Percentiles rank a stretch among this genome's conserved stretches.
Conservation (phyloP, 2,888 invertebrate species). For the Autographa pulchrina region DNA sequence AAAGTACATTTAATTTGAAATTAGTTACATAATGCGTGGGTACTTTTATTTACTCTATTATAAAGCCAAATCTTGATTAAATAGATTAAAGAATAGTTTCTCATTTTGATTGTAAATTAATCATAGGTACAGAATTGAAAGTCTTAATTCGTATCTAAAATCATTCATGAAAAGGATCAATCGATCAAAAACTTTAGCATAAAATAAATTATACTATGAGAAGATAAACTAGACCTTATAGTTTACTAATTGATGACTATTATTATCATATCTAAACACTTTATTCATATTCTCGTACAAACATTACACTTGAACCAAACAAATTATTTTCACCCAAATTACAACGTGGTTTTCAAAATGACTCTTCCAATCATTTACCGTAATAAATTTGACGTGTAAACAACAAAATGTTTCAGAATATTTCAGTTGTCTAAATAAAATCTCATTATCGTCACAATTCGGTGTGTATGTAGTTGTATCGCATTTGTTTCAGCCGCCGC, state of each 20-base stretch:
- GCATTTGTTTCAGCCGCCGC: slow-evolving; percentile 59
- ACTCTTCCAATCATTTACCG: neutral
- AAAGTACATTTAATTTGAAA: neutral
- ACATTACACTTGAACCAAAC: too few relatives aligned
- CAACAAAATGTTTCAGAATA: neutral
- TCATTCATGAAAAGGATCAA: too few relatives aligned
- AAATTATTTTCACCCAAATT: neutral
- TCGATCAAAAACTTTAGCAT: too few relatives aligned
- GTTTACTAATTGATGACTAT: neutral
- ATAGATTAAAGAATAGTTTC: too few relatives aligned
- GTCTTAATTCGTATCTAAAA: too few relatives aligned
- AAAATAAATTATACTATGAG: too few relatives aligned
- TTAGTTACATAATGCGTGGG: too few relatives aligned
- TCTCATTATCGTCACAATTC: slow-evolving; percentile 44
- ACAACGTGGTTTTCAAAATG: neutral
- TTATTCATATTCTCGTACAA: too few relatives aligned
- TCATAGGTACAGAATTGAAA: too few relatives aligned
- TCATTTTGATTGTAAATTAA: too few relatives aligned
- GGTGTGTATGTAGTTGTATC: slow-evolving; percentile 44
- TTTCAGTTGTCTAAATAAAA: slow-evolving; percentile 14
- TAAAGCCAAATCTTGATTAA: too few relatives aligned
- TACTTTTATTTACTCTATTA: too few relatives aligned
- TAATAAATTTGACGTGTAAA: neutral
- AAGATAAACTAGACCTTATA: neutral
- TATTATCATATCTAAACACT: neutral